phyloP scores from a whole-genome alignment of 1,140 invertebrate species.

The Doryteuthis pealeii region DNA sequence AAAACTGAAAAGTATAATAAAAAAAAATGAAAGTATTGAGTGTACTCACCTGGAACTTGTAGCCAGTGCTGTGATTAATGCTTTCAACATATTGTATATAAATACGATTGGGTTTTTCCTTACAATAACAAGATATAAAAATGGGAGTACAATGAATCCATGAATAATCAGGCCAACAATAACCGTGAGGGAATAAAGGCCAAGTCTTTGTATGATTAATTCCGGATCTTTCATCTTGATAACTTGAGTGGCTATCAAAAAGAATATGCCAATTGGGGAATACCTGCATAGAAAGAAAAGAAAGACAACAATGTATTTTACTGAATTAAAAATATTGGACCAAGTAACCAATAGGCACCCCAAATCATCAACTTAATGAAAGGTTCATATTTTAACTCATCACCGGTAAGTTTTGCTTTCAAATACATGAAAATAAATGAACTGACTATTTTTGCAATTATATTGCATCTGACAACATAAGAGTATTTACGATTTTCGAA shows the following conservation, averaged over 20 bases:
- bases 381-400: too few relatives aligned
- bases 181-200: conserved; percentile 54
- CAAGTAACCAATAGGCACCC: too few relatives aligned
- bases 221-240: conserved; percentile 76
- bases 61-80: conserved; percentile 54
- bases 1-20: too few relatives aligned
- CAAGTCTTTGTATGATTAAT: conserved; percentile 41
- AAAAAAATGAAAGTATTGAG: too few relatives aligned
- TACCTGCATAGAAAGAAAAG: conserved; percentile 64
- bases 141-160: conserved; percentile 52
- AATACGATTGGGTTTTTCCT: conserved; percentile 54
- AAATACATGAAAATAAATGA: too few relatives aligned
- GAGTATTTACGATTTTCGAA: too few relatives aligned
- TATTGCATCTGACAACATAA: too few relatives aligned
- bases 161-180: conserved; percentile 53
- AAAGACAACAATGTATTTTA: too few relatives aligned
- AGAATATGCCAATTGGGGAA: conserved; percentile 88
- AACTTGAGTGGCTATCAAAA: conserved; percentile 85
- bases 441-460: too few relatives aligned
- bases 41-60: conserved; percentile 56
- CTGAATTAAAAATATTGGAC: too few relatives aligned
- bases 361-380: too few relatives aligned
- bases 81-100: conserved; percentile 47
- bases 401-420: too few relatives aligned
- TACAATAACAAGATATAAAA: conserved; percentile 50